Conservation (phyloP, 2,888 invertebrate genomes). For the Pheosia gnoma region DNA sequence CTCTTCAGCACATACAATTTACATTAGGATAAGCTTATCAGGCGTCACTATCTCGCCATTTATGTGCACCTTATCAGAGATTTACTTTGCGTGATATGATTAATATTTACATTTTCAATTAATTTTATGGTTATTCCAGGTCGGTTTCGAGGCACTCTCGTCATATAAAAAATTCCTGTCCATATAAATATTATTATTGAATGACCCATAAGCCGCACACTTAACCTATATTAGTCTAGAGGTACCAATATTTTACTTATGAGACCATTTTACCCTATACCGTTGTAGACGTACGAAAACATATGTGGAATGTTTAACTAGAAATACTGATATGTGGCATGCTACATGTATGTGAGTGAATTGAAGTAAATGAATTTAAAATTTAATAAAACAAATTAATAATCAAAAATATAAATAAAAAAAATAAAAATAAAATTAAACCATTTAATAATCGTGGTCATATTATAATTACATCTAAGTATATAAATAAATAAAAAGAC, state of each 20-base stretch:
- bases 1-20: not conserved
- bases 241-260: not conserved
- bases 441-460: too few relatives aligned
- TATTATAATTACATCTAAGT: too few relatives aligned
- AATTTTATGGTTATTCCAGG: not conserved
- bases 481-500: too few relatives aligned
- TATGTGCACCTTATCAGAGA: constrained; percentile 4
- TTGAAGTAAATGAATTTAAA: too few relatives aligned
- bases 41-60: not conserved
- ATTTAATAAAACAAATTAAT: too few relatives aligned
- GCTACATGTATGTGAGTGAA: too few relatives aligned
- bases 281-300: too few relatives aligned
- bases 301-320: too few relatives aligned
- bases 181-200: not conserved
- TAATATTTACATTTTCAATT: not conserved
- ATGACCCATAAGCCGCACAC: not conserved
- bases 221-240: not conserved
- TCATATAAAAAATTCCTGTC: not conserved
- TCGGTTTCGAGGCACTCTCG: not conserved
- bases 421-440: too few relatives aligned
- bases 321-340: too few relatives aligned
- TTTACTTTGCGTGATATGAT: constrained; percentile 1
- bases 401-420: too few relatives aligned
- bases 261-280: too few relatives aligned
- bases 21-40: not conserved